These are phyloP conservation scores for Onychomys torridus DNA, from an alignment of 2,797 vertebrate species.

Conservation along the genomic window DNA sequence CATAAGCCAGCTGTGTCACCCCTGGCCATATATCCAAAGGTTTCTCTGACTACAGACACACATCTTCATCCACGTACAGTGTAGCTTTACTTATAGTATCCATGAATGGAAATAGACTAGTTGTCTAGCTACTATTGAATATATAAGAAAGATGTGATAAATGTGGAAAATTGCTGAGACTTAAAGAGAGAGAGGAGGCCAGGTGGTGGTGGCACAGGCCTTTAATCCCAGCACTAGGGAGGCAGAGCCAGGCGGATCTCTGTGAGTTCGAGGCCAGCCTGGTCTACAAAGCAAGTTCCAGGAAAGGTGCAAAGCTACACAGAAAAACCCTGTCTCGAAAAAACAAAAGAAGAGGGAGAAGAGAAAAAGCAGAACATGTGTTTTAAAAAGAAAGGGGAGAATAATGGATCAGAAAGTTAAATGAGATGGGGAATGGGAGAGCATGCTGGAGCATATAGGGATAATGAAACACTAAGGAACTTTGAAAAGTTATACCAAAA, in stretches of 20 bases:
- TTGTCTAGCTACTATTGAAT: not conserved
- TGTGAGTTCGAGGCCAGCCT: no score
- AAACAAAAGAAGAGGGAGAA: no score
- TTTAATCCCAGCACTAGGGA: no score
- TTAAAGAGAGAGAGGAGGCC: not conserved
- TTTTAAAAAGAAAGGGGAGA: not conserved
- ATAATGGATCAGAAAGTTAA: not conserved
- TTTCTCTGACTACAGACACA: not conserved
- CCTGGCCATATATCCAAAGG: not conserved
- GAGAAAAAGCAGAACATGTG: not conserved
- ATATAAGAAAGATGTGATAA: not conserved
- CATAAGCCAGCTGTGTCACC: not conserved
- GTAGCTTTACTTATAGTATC: not conserved
- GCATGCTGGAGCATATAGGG: not conserved
- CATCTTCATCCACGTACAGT: not conserved
- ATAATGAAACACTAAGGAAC: not conserved
- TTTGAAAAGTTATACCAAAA: not conserved
- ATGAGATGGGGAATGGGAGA: not conserved
- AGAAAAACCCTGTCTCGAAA: no score
- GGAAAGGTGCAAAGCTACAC: no score
- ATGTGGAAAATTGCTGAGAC: not conserved
- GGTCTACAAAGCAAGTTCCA: no score
- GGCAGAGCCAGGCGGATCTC: no score
- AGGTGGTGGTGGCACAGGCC: no score
- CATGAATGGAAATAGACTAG: not conserved